Evolutionary conservation across 2,888 invertebrate species (phyloP), one percentile per base, ranked within the genome.

Genomic region (Tortricodes alternella): DNA sequence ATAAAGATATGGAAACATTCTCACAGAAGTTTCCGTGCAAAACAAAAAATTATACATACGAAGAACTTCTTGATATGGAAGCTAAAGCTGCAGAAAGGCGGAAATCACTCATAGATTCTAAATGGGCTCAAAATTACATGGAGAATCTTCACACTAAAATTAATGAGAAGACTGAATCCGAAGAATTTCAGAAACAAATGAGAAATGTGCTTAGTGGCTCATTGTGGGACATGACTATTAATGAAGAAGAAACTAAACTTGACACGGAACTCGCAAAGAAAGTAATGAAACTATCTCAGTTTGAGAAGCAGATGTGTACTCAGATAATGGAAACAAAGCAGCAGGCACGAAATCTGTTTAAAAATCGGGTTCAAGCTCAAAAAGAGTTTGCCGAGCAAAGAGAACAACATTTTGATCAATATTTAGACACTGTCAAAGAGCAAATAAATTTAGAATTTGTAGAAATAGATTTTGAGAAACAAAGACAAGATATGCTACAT

Each of bases 221-320:
- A 4, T 65, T 93, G 43, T 93, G 93, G 93, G 86, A 92, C 41
- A 78, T 83, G 60, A 79, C 93, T 18, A 71, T 91, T 34, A 77
- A 78, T 15, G 89, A 92, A 68, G 92, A 93, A 74, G 92, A 92
- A 67, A 71, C 74, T 7, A 85, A 86, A 60, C 76, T 91, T 19
- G 92, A 93, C 61, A 78, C 80, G 37, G 80, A 87, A 9, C 78
- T 94, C 8, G 89, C 92, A 0, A 86, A 86, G 53, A 93, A 92
- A 65, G 87, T 94, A 3, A 76, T 93, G 73, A 92, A 92, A 66
- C 88, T 94, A 58, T 93, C 94, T 0, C 85, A 91, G 38, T 94
- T 92, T 73, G 94, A 94, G 68, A 94, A 94, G 71, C 92, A 93
- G 76, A 92, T 94, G 84, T 87, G 92, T 41, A 91, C 91, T 29